phyloP scores from a whole-genome alignment of 2,113 vertebrate genomes.

The Campylomormyrus numenius region DNA sequence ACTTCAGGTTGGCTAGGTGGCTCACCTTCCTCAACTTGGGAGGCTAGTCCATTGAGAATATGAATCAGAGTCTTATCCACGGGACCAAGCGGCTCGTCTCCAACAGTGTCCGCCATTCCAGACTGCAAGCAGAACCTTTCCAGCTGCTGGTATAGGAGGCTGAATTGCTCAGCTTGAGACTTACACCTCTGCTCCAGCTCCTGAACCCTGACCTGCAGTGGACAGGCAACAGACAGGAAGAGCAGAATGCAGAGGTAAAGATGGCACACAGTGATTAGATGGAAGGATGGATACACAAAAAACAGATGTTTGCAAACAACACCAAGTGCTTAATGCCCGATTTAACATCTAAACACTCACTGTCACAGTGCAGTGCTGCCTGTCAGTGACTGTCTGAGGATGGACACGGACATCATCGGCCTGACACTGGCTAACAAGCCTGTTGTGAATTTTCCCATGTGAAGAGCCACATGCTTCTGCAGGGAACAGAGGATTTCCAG shows the following conservation, averaged over 20 bases:
- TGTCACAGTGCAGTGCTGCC: background rate
- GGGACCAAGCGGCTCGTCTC: conserved; percentile 33
- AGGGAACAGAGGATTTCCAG: background rate
- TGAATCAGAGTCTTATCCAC: conserved; percentile 52
- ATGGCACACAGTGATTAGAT: background rate
- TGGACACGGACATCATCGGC: background rate
- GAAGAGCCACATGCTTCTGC: background rate
- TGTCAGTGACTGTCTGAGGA: background rate
- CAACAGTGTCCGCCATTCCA: conserved; percentile 60
- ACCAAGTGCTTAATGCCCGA: background rate
- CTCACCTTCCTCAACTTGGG: conserved; percentile 64
- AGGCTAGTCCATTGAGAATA: conserved; percentile 62
- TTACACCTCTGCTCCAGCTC: conserved; percentile 86
- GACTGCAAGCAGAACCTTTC: conserved; percentile 70
- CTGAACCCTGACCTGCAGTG: conserved; percentile 72
- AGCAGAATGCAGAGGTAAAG: background rate
- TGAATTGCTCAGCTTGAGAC: conserved; percentile 78
- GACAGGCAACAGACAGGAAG: background rate
- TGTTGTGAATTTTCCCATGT: background rate
- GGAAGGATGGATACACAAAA: background rate
- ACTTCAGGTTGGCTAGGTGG: background rate
- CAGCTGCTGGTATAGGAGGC: conserved; percentile 76
- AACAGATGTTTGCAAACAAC: background rate
- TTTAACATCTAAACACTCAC: background rate
- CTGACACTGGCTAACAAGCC: background rate